Base-by-base conservation (phyloP, 2,113 vertebrate genomes). In the Pteropus alecto region DNA sequence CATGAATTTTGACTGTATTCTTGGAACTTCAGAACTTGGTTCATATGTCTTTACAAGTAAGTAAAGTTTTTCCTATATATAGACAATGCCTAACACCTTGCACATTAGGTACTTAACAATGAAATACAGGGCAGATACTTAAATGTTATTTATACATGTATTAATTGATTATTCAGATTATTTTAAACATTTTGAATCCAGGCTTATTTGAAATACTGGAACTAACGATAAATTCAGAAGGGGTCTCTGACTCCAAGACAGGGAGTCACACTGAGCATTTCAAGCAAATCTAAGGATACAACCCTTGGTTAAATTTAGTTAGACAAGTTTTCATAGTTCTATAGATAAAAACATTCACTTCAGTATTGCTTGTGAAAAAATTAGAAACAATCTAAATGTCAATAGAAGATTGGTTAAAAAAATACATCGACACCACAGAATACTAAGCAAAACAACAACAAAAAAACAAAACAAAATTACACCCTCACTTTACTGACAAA, bases 111-210 rank as follows among this genome's bases (percentile, higher is more conserved):
- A 96, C 60, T 79, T 78, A 68, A 68, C 86, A 26, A 58, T 65
- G 54, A 90, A 95, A 86, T 77, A 82, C 90, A 82, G 68, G 81
- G 38, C n/a, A 65, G 33, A 93, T 65, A 76, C 51, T 77, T 67
- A 83, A 82, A 86, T 91, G 30, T 74, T 92, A 46, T 77, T 76
- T 88, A 73, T 18, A 67, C 9, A 30, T 61, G 26, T 51, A 71
- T 87, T 60, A 76, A 82, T 1, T 74, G 38, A 51, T 41, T 89
- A 81, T 82, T 86, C 51, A 96, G 16, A 70, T 71, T 90, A 74
- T 35, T 86, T 74, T 78, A 87, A 77, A 38, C 11, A 76, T 56
- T 87, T 83, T 89, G 35, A 94, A 90, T 58, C 22, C 22, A 76
- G 43, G 88, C 21, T 91, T 88, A 9, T 86, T 56, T 71, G 38